Percentiles rank a stretch among this genome's conserved stretches.
phyloP scores from a whole-genome alignment of 2,888 invertebrate genomes.

The Euzetes globulus region DNA sequence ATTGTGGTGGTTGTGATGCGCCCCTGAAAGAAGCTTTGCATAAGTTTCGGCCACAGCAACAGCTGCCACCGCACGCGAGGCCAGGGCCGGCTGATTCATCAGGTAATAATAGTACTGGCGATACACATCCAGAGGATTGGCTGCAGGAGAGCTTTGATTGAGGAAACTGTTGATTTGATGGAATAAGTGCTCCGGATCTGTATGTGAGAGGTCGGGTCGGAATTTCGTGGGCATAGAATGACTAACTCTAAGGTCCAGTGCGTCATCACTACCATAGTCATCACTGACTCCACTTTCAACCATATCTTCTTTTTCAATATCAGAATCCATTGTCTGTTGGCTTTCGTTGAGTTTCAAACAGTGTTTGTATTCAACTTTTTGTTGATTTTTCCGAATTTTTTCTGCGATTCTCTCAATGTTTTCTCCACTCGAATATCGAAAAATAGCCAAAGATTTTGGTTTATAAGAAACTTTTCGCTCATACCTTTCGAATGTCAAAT shows the following conservation, averaged over 20 bases:
- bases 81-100: constrained; percentile 33
- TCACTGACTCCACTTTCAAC: constrained; percentile 21
- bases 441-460: constrained; percentile 25
- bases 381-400: constrained; percentile 8
- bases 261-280: constrained; percentile 22
- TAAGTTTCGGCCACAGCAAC: constrained; percentile 35
- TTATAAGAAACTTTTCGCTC: constrained; percentile 13
- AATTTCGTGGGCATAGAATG: neutral
- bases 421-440: constrained; percentile 7
- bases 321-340: neutral
- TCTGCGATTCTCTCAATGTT: constrained; percentile 16
- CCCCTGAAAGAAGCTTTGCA: constrained; percentile 27
- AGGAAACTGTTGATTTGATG: constrained; percentile 19
- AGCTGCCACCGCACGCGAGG: constrained; percentile 33
- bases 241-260: neutral
- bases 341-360: constrained; percentile 12
- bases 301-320: constrained; percentile 13
- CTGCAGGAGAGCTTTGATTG: neutral
- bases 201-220: neutral
- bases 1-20: neutral
- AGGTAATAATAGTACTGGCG: constrained; percentile 35
- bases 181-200: constrained; percentile 4
- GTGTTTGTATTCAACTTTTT: neutral
- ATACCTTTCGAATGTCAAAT: neutral
- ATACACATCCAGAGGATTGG: constrained; percentile 32